Base-by-base conservation (phyloP, 2,888 invertebrate genomes). In the Hirtodrosophila duncani region DNA sequence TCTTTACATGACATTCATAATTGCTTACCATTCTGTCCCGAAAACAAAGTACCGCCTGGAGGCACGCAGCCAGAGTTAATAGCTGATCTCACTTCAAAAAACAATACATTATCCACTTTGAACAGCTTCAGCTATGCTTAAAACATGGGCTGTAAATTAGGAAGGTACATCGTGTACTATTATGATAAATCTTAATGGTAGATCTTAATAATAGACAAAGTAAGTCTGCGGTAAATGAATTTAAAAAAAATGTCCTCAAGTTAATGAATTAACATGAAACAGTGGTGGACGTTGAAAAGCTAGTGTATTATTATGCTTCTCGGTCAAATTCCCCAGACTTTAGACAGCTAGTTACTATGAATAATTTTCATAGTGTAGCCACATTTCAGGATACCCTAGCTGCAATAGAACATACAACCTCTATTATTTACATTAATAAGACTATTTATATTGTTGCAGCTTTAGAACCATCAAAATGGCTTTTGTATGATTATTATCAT, bases 1-100 rank as follows among this genome's bases (percentile, higher is more conserved):
- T 2, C 17, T 7, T 7, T 30, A 9, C 11, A 37, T 9, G n/a
- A 17, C 2, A 11, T 1, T 1, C 44, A 45, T 23, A 30, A 16
- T 21, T 7, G 11, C 8, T 16, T 37, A 7, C 38, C 45, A 10
- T 45, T 45, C 8, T 45, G 37, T n/a, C 37, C 29, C 17, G 34
- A 43, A 20, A 14, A 8, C 3, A 17, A 27, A 8, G 8, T 34
- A 13, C 26, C 26, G 1, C 10, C 43, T 2, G 10, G 43, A 1
- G 36, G 34, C 7, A n/a, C 11, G 1, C 14, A 10, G 7, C 1
- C n/a, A 3, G 17, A 14, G 9, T 3, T 34, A 0, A 27, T 5
- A 20, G 26, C 27, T 3, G 10, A 18, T 4, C 9, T 34, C 2
- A 18, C 3, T 2, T 5, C 7, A 33, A 33, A 33, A 17, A 4